Evolutionary conservation across 2,797 vertebrate genomes (phyloP), one percentile per base, ranked within the genome.

Genomic region (Argyrosomus regius): DNA sequence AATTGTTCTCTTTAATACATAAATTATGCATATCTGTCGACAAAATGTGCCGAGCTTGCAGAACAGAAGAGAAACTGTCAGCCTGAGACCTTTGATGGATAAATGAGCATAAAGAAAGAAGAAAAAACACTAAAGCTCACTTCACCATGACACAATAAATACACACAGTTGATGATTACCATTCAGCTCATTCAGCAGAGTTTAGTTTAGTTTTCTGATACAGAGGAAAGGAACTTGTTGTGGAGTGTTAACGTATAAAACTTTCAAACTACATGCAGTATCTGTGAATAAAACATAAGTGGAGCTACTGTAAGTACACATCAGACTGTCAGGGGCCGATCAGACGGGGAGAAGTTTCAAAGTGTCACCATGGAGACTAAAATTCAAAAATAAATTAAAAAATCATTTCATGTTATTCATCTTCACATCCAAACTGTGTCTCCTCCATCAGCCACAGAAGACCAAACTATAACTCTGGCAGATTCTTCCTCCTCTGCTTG

Each of bases 1-100:
- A 73, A 75, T 57, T n/a, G 17, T 72, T 82, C n/a, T 22, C 4
- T 77, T 83, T 66, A 75, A 83, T 81, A 78, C 78, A 90, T 86
- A 79, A 76, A 83, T 88, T 60, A 81, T 39, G 66, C 39, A 76
- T 73, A 59, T 83, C 41, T 77, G 54, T 72, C 22, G 26, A n/a
- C 31, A 61, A 64, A 82, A 61, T 78, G 53, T 68, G 77, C 73
- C 26, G 45, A 41, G 22, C 39, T 71, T 62, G 80, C 75, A 78
- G 39, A 78, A 75, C 26, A 69, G 56, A 45, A 61, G 43, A 56
- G n/a, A 50, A 65, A 78, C 39, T 58, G 56, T 20, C 56, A 77
- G 59, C 24, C 12, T 39, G 48, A 84, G 52, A 62, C 57, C 26
- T 49, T 11, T 8, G 60, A 45, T 12, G 57, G 45, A 74, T 35